Conservation (phyloP, 2,888 invertebrate genomes). For the Drosophila bunnanda region DNA sequence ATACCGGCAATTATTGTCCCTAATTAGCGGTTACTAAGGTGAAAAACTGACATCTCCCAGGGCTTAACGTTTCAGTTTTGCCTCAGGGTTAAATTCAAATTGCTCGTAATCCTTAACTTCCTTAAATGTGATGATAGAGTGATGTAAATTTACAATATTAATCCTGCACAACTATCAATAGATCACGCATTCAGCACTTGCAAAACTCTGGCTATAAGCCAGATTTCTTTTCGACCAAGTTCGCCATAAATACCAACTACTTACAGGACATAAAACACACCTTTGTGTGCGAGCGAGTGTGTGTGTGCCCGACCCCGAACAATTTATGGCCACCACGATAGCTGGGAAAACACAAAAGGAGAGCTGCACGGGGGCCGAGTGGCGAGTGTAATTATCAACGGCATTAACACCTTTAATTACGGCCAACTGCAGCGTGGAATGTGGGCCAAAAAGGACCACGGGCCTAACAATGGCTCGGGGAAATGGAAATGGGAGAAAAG, state of each 20-base stretch:
- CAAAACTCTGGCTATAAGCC: constrained; percentile 8
- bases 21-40: constrained; percentile 3
- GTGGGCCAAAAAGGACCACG: constrained; percentile 59
- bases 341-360: constrained; percentile 29
- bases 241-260: constrained; percentile 57
- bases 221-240: constrained; percentile 35
- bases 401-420: constrained; percentile 80
- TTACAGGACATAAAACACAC: constrained; percentile 65
- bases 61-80: not conserved
- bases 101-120: too few relatives aligned
- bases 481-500: constrained; percentile 1
- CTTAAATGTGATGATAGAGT: not conserved
- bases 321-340: constrained; percentile 72
- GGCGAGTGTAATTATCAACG: constrained; percentile 72
- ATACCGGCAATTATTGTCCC: not conserved
- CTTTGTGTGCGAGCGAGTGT: constrained; percentile 31
- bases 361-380: constrained; percentile 13
- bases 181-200: constrained; percentile 11
- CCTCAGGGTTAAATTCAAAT: not conserved
- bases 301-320: constrained; percentile 42
- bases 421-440: constrained; percentile 51
- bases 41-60: too few relatives aligned
- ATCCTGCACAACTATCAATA: not conserved
- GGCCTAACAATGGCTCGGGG: constrained; percentile 1
- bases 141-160: not conserved